phyloP scores from a whole-genome alignment of 64 coral and sea anemone genomes.

The Stylophora pistillata region DNA sequence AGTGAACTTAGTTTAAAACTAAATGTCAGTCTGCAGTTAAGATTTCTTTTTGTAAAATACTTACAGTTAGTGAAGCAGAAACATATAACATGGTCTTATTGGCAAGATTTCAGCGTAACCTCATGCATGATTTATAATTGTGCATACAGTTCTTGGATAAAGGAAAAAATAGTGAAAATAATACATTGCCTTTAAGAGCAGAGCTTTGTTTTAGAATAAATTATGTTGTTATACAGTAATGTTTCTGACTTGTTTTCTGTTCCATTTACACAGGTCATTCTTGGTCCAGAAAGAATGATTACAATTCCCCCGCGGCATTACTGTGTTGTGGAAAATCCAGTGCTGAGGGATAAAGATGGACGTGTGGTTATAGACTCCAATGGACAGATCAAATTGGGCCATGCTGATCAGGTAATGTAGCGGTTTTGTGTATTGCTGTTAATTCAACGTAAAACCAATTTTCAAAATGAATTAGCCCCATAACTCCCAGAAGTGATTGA shows the following conservation, averaged over 20 bases:
- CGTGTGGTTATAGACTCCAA: constrained; percentile 66
- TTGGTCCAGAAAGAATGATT: constrained; percentile 99
- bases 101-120: neutral
- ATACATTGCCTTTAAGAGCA: too few relatives aligned
- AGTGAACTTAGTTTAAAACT: too few relatives aligned
- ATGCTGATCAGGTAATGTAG: constrained; percentile 70
- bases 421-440: neutral
- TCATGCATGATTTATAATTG: too few relatives aligned
- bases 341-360: constrained; percentile 76
- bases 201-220: too few relatives aligned
- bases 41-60: too few relatives aligned
- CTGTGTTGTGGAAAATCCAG: constrained; percentile 93
- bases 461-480: too few relatives aligned
- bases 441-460: neutral
- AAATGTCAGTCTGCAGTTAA: too few relatives aligned
- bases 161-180: too few relatives aligned
- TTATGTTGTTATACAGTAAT: neutral
- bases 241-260: neutral
- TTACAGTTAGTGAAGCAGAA: too few relatives aligned
- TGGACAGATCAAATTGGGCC: constrained; percentile 84
- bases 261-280: constrained; percentile 57
- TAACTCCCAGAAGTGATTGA: too few relatives aligned
- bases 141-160: too few relatives aligned
- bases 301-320: constrained; percentile 94
- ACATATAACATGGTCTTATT: too few relatives aligned